Percentiles rank a stretch among this genome's conserved stretches.
phyloP scores from a whole-genome alignment of 2,113 vertebrate species.

The Stegastes partitus region DNA sequence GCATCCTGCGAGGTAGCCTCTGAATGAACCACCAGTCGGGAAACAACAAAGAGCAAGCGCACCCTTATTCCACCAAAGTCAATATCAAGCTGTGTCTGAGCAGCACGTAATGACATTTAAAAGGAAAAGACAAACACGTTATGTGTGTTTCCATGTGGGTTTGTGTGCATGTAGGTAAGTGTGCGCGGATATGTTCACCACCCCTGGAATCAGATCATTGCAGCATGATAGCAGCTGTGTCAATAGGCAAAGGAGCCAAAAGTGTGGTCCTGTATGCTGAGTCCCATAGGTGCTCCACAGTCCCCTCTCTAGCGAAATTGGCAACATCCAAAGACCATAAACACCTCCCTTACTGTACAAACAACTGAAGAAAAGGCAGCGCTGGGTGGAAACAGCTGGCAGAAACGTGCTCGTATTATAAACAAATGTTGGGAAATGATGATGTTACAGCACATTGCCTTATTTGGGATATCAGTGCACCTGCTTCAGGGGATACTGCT shows the following conservation, averaged over 20 bases:
- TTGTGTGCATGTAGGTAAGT: slow-evolving; percentile 41
- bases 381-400: slow-evolving; percentile 68
- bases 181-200: slow-evolving; percentile 58
- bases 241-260: slow-evolving; percentile 74
- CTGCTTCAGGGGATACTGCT: slow-evolving; percentile 58
- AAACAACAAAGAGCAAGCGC: slow-evolving; percentile 41
- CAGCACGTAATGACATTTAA: slow-evolving; percentile 61
- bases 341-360: slow-evolving; percentile 71
- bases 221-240: slow-evolving; percentile 80
- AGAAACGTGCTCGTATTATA: slow-evolving; percentile 51
- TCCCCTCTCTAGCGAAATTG: slow-evolving; percentile 65
- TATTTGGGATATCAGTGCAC: slow-evolving; percentile 67
- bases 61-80: slow-evolving; percentile 48
- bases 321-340: slow-evolving; percentile 72
- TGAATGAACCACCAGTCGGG: slow-evolving; percentile 47
- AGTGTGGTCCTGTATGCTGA: slow-evolving; percentile 60
- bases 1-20: slow-evolving; percentile 48
- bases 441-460: slow-evolving; percentile 45
- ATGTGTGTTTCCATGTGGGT: slow-evolving; percentile 23
- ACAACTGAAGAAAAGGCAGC: slow-evolving; percentile 62
- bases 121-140: slow-evolving; percentile 60
- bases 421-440: slow-evolving; percentile 59
- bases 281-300: slow-evolving; percentile 53
- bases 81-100: slow-evolving; percentile 62
- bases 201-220: slow-evolving; percentile 66